Percentiles rank a stretch among this genome's conserved stretches.
Conservation (phyloP, 1,140 invertebrate genomes). For the Papilio polytes region DNA sequence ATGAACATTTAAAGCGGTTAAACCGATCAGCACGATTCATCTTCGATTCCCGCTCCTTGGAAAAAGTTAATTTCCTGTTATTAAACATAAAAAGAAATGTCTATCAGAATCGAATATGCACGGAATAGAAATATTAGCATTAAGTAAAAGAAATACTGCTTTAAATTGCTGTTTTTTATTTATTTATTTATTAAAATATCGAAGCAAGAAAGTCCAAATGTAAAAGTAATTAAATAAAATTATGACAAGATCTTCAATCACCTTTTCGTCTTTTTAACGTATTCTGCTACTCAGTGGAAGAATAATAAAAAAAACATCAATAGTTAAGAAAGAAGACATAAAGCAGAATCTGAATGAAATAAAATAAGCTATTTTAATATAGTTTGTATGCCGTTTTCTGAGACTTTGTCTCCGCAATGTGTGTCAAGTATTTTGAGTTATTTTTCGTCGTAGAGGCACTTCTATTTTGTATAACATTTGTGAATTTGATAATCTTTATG, state of each 20-base stretch:
- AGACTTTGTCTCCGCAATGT: neutral
- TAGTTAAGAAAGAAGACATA: neutral
- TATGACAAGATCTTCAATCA: too few relatives aligned
- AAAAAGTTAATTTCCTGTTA: conserved; percentile 14
- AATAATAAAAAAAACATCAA: too few relatives aligned
- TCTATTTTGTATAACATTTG: neutral
- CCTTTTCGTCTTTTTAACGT: too few relatives aligned
- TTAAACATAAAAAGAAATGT: neutral
- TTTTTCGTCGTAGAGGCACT: neutral
- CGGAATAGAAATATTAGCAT: neutral
- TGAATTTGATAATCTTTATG: neutral
- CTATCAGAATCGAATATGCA: neutral
- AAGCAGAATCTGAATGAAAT: neutral
- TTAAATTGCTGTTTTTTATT: too few relatives aligned
- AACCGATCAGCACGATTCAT: neutral
- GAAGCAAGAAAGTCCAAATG: too few relatives aligned
- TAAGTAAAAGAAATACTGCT: neutral
- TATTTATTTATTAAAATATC: too few relatives aligned
- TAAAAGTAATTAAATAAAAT: too few relatives aligned
- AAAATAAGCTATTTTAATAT: conserved; percentile 1
- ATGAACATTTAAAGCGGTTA: neutral
- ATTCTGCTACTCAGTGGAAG: too few relatives aligned
- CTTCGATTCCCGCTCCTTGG: neutral
- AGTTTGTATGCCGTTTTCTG: neutral
- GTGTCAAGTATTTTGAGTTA: conserved; percentile 1